These are phyloP conservation scores for Holcopasites calliopsidis DNA, from an alignment of 1,140 invertebrate species.

Conservation along the genomic window DNA sequence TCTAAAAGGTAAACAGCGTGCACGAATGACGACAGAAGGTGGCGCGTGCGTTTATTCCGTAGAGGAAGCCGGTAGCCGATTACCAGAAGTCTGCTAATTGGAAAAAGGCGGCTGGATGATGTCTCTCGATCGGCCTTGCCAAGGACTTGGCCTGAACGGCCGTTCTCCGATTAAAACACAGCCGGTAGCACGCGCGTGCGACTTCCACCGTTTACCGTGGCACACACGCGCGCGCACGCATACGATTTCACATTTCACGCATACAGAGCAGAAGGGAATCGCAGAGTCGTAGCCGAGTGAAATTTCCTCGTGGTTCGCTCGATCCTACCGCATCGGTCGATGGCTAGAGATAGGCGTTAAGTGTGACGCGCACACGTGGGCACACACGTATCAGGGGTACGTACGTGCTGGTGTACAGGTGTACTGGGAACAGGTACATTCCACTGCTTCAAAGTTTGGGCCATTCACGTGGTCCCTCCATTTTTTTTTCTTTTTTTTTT, in stretches of 20 bases:
- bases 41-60: background rate
- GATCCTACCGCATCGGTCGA: constrained; percentile 1
- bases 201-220: background rate
- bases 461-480: no score
- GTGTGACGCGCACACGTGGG: constrained; percentile 40
- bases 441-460: no score
- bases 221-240: background rate
- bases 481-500: no score
- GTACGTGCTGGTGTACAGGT: constrained; percentile 26
- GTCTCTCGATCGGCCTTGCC: constrained; percentile 63
- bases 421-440: background rate
- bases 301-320: constrained; percentile 12
- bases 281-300: constrained; percentile 21
- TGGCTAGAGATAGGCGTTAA: constrained; percentile 32
- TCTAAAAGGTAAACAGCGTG: no score
- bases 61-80: constrained; percentile 25
- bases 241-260: background rate
- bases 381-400: background rate
- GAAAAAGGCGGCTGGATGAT: constrained; percentile 60
- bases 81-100: constrained; percentile 56
- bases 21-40: no score
- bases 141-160: constrained; percentile 62
- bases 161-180: constrained; percentile 44
- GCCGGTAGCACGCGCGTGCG: background rate
- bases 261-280: background rate